Evolutionary conservation across 2,113 vertebrate genomes (phyloP).

Genomic region (Bos indicus): DNA sequence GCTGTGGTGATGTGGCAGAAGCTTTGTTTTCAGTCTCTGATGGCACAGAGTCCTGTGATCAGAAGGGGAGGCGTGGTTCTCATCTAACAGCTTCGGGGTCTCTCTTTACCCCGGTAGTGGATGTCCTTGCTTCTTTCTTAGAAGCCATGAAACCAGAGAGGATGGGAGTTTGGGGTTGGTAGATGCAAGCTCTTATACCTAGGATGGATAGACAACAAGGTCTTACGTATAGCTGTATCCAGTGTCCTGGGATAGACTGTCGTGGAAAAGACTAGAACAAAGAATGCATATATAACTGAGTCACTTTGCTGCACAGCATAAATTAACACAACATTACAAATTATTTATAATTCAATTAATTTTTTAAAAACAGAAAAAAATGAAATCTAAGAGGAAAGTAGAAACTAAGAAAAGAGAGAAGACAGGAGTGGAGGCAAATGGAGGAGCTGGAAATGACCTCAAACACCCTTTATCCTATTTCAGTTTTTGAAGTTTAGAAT

Average conservation of each 20-base stretch:
- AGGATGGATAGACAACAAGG: neutral
- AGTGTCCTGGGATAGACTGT: neutral
- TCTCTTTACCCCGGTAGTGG: neutral
- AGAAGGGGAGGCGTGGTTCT: neutral
- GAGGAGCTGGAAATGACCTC: neutral
- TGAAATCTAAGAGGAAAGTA: neutral
- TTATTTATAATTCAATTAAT: neutral
- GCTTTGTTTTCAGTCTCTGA: neutral
- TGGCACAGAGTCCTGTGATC: too few relatives aligned
- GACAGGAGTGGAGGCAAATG: neutral
- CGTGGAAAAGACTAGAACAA: neutral
- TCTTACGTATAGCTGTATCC: neutral
- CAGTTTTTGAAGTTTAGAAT: neutral
- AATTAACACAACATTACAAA: neutral
- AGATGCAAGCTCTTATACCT: neutral
- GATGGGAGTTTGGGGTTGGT: neutral
- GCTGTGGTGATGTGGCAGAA: rapidly evolving
- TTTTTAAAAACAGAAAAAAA: neutral
- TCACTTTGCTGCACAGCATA: neutral
- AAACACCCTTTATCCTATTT: neutral
- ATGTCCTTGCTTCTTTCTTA: neutral
- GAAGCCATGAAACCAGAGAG: neutral
- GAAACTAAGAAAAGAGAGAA: neutral
- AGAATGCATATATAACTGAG: neutral
- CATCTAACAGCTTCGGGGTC: neutral